Evolutionary conservation across 2,797 vertebrate species (phyloP).

Genomic region (Periophthalmus magnuspinnatus): DNA sequence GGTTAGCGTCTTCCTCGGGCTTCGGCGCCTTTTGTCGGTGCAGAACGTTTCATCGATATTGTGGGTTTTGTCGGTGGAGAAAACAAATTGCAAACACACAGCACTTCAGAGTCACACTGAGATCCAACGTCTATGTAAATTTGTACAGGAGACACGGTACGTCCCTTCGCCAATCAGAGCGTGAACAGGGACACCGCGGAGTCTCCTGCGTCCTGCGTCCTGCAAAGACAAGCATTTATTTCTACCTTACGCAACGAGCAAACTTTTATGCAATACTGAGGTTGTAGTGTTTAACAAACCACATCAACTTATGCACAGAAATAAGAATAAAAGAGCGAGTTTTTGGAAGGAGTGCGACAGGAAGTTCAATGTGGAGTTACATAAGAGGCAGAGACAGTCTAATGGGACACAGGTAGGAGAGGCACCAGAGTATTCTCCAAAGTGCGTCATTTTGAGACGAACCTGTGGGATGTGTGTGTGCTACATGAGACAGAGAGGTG

Average conservation of each 20-base stretch:
- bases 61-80: too few species aligned
- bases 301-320: conserved; percentile 1
- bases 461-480: conserved; percentile 37
- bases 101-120: too few species aligned
- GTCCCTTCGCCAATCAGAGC: too few species aligned
- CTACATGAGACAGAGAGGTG: conserved; percentile 44
- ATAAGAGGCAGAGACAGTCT: conserved; percentile 42
- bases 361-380: conserved; percentile 42
- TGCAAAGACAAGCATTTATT: neutral
- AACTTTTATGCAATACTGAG: neutral
- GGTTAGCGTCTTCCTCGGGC: too few species aligned
- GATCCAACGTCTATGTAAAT: too few species aligned
- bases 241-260: neutral
- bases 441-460: conserved; percentile 38
- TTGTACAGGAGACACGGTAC: too few species aligned
- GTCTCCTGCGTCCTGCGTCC: too few species aligned
- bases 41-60: too few species aligned
- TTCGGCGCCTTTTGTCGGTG: too few species aligned
- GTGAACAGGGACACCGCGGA: too few species aligned
- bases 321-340: conserved; percentile 9
- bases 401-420: conserved; percentile 44
- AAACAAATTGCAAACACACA: too few species aligned
- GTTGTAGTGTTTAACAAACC: conserved; percentile 15
- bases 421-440: conserved; percentile 30
- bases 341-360: conserved; percentile 20